Evolutionary conservation across 2,888 invertebrate species (phyloP).

Genomic region (Temnothorax ravouxi): DNA sequence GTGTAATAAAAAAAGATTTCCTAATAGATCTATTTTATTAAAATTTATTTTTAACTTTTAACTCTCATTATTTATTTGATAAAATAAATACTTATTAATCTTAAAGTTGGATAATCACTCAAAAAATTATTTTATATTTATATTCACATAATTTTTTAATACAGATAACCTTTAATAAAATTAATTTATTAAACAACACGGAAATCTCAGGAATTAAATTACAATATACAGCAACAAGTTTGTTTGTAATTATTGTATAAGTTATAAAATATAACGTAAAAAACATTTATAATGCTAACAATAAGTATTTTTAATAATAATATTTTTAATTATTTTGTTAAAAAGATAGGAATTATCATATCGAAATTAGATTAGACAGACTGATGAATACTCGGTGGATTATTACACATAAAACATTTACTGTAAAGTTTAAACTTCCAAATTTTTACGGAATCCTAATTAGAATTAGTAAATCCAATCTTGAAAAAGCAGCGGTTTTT

Average conservation of each 20-base stretch:
- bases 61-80: background rate
- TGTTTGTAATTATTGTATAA: background rate
- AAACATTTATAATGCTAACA: background rate
- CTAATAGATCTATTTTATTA: background rate
- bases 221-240: too few species aligned
- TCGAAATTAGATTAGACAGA: background rate
- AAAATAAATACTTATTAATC: background rate
- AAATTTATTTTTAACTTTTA: background rate
- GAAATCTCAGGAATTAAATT: background rate
- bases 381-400: background rate
- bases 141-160: background rate
- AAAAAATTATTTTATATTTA: background rate
- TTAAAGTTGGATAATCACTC: background rate
- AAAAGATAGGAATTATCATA: background rate
- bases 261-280: background rate
- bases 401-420: background rate
- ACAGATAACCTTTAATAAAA: background rate
- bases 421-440: background rate
- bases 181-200: background rate
- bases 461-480: constrained; percentile 9
- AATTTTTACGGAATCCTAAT: background rate
- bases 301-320: background rate
- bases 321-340: background rate
- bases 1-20: background rate
- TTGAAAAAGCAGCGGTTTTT: constrained; percentile 6